Base-by-base conservation (phyloP, 2,113 vertebrate species). In the Spermophilus dauricus region DNA sequence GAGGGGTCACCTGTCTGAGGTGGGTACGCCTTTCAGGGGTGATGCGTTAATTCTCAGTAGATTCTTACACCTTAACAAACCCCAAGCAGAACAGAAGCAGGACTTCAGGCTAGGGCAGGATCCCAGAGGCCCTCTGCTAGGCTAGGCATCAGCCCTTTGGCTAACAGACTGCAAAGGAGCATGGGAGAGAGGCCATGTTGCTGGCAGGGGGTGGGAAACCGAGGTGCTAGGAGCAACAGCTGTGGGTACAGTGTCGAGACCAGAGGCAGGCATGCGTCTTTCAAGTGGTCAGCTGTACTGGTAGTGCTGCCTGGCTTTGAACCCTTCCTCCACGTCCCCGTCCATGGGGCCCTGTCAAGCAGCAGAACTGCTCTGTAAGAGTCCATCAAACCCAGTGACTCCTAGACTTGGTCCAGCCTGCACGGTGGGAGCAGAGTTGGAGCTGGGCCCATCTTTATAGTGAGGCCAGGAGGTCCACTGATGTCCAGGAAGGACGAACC, bases 371-470 rank as follows among this genome's bases (percentile, higher is more conserved):
- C 24, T 69, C 70, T 9, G 1, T 17, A 48, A 86, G 67, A 83
- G 58, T 4, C 17, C 34, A 20, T 2, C 72, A n/a, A 80, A 51
- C 16, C 87, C 26, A 37, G 4, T 0, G 2, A 69, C 67, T 4
- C 69, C 69, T 17, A 67, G 34, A 9, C 32, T 30, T 16, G 5
- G 4, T 17, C 3, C 0, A 5, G 18, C 18, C 65, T 67, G 22
- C 5, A 17, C 26, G 3, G 0, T 5, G 4, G 13, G 34, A 56
- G 7, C n/a, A 53, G 42, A 65, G 75, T 2, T 0, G 0, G 9
- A 22, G 63, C 39, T 3, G 6, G 56, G 56, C 4, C 39, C 8
- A 11, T 42, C 28, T 51, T 82, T 22, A 17, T 0, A 75, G 78
- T 14, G 5, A 92, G 37, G 63, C 51, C 51, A 34, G 42, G 22